phyloP scores from a whole-genome alignment of 2,797 vertebrate genomes.

The Schizopygopsis malacanthus region DNA sequence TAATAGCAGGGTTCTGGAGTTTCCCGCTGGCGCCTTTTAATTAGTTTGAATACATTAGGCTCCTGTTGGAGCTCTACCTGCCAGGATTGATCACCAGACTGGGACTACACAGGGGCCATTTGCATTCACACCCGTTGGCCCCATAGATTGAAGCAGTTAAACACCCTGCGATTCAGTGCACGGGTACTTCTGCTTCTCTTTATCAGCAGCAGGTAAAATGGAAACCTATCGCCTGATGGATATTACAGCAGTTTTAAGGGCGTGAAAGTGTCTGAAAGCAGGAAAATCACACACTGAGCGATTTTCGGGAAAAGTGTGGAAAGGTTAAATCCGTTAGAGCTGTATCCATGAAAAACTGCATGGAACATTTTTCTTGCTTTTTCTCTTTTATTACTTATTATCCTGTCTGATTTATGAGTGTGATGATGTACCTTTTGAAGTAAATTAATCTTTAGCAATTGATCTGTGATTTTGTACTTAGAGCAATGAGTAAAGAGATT shows the following conservation, averaged over 20 bases:
- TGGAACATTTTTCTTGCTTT: not conserved
- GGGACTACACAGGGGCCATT: slow-evolving; percentile 70
- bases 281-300: slow-evolving; percentile 34
- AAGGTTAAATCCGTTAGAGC: slow-evolving; percentile 10
- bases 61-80: slow-evolving; percentile 79
- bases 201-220: slow-evolving; percentile 47
- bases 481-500: slow-evolving; percentile 12
- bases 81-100: slow-evolving; percentile 74
- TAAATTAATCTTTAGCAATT: slow-evolving; percentile 19
- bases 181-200: slow-evolving; percentile 40
- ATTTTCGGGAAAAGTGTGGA: slow-evolving; percentile 10
- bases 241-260: slow-evolving; percentile 60
- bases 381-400: slow-evolving; percentile 15
- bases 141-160: slow-evolving; percentile 64
- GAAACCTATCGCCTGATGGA: slow-evolving; percentile 68
- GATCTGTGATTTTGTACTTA: slow-evolving; percentile 21
- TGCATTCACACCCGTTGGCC: slow-evolving; percentile 65
- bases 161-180: slow-evolving; percentile 59
- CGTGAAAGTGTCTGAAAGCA: slow-evolving; percentile 29
- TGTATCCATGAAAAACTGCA: not conserved
- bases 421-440: slow-evolving; percentile 18
- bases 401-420: not conserved
- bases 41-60: slow-evolving; percentile 83
- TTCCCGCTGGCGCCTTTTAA: slow-evolving; percentile 66
- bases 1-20: slow-evolving; percentile 68